phyloP scores from a whole-genome alignment of 1,140 invertebrate genomes.

The Drosophila auraria region DNA sequence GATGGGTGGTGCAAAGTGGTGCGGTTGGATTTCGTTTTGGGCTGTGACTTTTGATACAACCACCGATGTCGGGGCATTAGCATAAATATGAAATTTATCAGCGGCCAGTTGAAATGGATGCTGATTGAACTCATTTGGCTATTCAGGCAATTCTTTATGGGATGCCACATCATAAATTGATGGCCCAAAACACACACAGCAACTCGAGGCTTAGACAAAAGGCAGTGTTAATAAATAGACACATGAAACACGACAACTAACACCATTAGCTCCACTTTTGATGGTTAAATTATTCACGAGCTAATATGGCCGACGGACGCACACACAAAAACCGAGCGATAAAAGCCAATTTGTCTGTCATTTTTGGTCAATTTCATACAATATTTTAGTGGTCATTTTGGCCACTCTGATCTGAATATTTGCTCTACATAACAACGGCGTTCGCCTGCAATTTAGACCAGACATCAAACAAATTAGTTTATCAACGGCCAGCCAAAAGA shows the following conservation, averaged over 20 bases:
- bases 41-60: slow-evolving; percentile 44
- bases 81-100: slow-evolving; percentile 84
- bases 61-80: slow-evolving; percentile 57
- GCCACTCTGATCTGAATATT: slow-evolving; percentile 50
- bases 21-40: slow-evolving; percentile 45
- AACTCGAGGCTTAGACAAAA: slow-evolving; percentile 61
- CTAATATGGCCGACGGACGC: slow-evolving; percentile 68
- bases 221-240: slow-evolving; percentile 81
- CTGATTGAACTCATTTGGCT: slow-evolving; percentile 81
- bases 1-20: slow-evolving; percentile 57
- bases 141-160: slow-evolving; percentile 75
- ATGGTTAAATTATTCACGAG: slow-evolving; percentile 82
- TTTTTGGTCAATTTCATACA: slow-evolving; percentile 82
- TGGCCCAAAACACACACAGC: slow-evolving; percentile 20
- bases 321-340: slow-evolving; percentile 61
- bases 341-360: slow-evolving; percentile 84
- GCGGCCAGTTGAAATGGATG: slow-evolving; percentile 71
- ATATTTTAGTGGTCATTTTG: slow-evolving; percentile 79
- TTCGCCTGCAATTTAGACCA: slow-evolving; percentile 57
- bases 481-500: slow-evolving; percentile 62
- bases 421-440: slow-evolving; percentile 49
- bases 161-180: slow-evolving; percentile 66
- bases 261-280: slow-evolving; percentile 83
- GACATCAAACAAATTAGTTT: slow-evolving; percentile 83
- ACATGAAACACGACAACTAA: slow-evolving; percentile 83